A percentile compares a stretch with the other conserved stretches of the same genome.
Evolutionary conservation across 2,888 invertebrate genomes (phyloP).

Genomic region (Campoletis raptor): DNA sequence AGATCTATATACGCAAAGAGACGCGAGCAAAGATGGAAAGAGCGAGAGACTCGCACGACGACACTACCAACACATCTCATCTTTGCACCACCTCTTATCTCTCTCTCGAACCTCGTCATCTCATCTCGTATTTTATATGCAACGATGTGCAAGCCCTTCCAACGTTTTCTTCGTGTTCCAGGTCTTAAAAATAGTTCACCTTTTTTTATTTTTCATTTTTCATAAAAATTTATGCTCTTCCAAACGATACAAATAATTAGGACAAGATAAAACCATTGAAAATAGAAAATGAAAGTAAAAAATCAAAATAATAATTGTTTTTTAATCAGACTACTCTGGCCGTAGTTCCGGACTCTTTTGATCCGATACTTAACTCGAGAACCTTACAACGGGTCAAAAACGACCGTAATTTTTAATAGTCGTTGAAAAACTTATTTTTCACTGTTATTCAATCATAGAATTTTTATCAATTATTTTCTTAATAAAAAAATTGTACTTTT

Average conservation of each 20-base stretch:
- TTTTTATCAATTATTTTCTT: background rate
- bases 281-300: background rate
- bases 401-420: no score
- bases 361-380: no score
- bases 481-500: background rate
- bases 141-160: conserved; percentile 34
- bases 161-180: conserved; percentile 7
- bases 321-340: no score
- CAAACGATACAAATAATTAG: background rate
- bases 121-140: conserved; percentile 45
- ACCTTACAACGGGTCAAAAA: no score
- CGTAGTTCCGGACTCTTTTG: no score
- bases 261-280: background rate
- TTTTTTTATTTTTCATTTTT: background rate
- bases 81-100: conserved; percentile 61
- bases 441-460: no score
- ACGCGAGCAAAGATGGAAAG: conserved; percentile 44
- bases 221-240: background rate
- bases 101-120: conserved; percentile 44
- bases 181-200: background rate
- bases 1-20: conserved; percentile 69
- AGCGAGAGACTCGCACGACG: conserved; percentile 22
- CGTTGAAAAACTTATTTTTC: no score
- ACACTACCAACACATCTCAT: conserved; percentile 47
- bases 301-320: background rate